phyloP scores from a whole-genome alignment of 2,888 invertebrate genomes.

The Heterodera filipjevi region DNA sequence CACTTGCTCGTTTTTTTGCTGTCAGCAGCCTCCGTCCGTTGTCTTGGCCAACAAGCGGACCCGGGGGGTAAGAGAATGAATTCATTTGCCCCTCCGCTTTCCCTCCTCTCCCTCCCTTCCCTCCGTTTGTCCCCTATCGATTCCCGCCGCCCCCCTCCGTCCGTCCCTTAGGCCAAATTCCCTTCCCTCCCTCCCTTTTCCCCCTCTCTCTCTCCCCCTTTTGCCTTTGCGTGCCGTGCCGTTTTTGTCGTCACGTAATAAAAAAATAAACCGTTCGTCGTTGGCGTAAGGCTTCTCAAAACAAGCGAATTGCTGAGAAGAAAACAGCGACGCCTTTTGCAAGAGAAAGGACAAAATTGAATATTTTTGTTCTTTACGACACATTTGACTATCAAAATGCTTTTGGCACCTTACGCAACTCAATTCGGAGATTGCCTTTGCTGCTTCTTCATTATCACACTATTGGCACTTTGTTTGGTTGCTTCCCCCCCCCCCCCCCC shows the following conservation, averaged over 20 bases:
- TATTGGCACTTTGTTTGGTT: too few relatives aligned
- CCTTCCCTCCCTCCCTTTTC: neutral
- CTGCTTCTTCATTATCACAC: too few relatives aligned
- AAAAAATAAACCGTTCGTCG: neutral
- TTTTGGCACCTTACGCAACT: too few relatives aligned
- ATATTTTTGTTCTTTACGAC: too few relatives aligned
- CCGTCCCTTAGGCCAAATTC: conserved; percentile 5
- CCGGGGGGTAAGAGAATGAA: neutral
- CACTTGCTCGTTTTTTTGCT: conserved; percentile 9
- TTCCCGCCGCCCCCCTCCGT: neutral
- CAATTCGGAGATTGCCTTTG: too few relatives aligned
- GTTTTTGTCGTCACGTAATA: neutral
- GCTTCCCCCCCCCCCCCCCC: too few relatives aligned
- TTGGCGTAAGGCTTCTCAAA: neutral
- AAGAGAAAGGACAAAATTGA: too few relatives aligned
- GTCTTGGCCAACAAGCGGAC: neutral
- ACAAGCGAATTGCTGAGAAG: neutral
- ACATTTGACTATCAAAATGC: too few relatives aligned
- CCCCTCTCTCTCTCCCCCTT: neutral
- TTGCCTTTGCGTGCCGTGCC: neutral
- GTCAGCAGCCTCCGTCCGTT: neutral
- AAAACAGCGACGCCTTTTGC: neutral
- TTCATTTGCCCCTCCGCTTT: neutral
- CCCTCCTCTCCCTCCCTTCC: neutral
- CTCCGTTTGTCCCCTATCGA: neutral